Evolutionary conservation across 2,888 invertebrate species (phyloP), one percentile per base, ranked within the genome.

Genomic region (Alloscopus bannaensis): DNA sequence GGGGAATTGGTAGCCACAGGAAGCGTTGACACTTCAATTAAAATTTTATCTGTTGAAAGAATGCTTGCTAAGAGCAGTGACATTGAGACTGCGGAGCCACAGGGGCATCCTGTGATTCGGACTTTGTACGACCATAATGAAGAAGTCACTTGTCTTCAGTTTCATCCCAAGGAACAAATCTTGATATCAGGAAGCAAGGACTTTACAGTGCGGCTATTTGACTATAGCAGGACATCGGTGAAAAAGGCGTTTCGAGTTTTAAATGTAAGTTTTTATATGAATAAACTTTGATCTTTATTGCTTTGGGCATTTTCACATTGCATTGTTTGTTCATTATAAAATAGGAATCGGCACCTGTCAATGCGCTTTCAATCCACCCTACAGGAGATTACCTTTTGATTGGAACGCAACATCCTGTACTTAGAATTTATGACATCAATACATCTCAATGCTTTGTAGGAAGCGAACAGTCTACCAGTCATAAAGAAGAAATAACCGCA

Each of bases 31-130:
- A 97, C 99, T 1, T 98, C 98, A 83, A 99, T 99, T 76, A 99
- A 99, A 93, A 98, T 99, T 87, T 89, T 99, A 81, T 99, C 99
- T 87, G 99, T 99, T n/a, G 99, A 99, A 87, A 92, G 99, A 81
- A 99, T 99, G 97, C 89, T 99, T 87, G 97, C 98, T 0, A 98
- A 99, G 88, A 98, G 97, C n/a, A 95, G 97, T 0, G 97, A 95
- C 0, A 95, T 95, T 86, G 95, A 94, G 87, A 92, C 94, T 87
- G 91, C 95, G 84, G 94, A 93, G 88, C 95, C 94, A 75, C 95
- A 98, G 84, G 97, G 98, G 0, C 99, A 99, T 89, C 99, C 99
- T 0, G 99, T 99, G 42, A 99, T 99, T 85, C 91, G 99, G 81
- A 99, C 99, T 0, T 90, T 99, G 83, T 98, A 98, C 87, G 99